Percentiles rank a stretch among this genome's conserved stretches.
phyloP scores from a whole-genome alignment of 2,888 invertebrate species.

The Caenorhabditis panamensis region DNA sequence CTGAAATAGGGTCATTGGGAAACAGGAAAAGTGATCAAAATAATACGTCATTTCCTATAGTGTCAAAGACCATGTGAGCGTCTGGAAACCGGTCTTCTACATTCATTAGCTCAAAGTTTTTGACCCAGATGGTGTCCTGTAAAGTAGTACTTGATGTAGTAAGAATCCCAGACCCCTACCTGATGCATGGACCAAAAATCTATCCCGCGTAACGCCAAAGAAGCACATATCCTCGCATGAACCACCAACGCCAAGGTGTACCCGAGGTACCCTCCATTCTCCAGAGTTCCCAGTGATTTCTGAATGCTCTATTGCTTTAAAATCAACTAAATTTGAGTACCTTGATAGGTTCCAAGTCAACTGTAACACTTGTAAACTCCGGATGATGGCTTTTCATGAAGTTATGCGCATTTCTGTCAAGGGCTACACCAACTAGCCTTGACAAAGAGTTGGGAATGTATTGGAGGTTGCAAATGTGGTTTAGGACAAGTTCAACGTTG shows the following conservation, averaged over 20 bases:
- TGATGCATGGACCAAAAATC: slow-evolving; percentile 56
- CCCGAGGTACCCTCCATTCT: slow-evolving; percentile 30
- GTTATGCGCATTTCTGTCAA: slow-evolving; percentile 13
- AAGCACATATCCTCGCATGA: slow-evolving; percentile 45
- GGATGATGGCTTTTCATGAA: slow-evolving; percentile 6
- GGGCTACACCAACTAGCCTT: slow-evolving; percentile 27
- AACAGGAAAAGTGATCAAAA: no score
- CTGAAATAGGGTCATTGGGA: slow-evolving; percentile 12
- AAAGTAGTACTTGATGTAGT: no score
- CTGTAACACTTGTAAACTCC: slow-evolving; percentile 18
- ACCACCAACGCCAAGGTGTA: slow-evolving; percentile 34
- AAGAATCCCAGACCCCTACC: no score
- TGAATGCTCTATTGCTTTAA: no score
- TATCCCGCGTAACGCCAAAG: no score
- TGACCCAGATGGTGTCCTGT: slow-evolving; percentile 45
- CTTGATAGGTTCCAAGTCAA: slow-evolving; percentile 18
- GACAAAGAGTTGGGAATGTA: slow-evolving; percentile 38
- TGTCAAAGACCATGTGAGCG: slow-evolving; percentile 31
- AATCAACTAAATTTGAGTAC: no score
- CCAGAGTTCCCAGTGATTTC: slow-evolving; percentile 6
- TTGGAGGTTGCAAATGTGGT: slow-evolving; percentile 38
- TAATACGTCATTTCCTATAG: slow-evolving; percentile 37
- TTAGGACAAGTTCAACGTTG: slow-evolving; percentile 36
- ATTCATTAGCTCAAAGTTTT: slow-evolving; percentile 40
- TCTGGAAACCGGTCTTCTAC: slow-evolving; percentile 29